phyloP scores from a whole-genome alignment of 30 jellyfish, hydroid and myxozoan genomes.

The Catostylus mosaicus region DNA sequence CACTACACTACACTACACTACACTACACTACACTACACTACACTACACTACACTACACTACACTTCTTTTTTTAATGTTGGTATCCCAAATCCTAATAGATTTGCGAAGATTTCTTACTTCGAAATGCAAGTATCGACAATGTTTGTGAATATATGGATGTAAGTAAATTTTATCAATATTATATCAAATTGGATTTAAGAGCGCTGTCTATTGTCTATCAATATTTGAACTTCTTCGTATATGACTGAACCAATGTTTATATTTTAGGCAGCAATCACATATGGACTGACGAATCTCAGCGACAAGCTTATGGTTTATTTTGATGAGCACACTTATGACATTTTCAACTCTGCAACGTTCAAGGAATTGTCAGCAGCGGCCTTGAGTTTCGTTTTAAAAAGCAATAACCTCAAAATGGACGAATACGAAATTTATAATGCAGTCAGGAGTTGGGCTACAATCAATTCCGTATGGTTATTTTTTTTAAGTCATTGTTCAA shows the following conservation, averaged over 20 bases:
- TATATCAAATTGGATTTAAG: not conserved
- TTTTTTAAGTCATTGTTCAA: too few species aligned
- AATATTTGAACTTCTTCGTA: not conserved
- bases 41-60: not conserved
- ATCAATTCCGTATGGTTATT: slow-evolving; percentile 87
- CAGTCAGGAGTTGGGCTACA: slow-evolving; percentile 82
- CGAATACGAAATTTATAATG: slow-evolving; percentile 68
- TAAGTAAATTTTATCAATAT: slow-evolving; percentile 1
- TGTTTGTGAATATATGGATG: slow-evolving; percentile 88
- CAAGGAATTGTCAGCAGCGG: slow-evolving; percentile 67
- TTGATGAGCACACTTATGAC: slow-evolving; percentile 68
- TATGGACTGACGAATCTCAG: slow-evolving; percentile 69
- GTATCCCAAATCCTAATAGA: slow-evolving; percentile 7
- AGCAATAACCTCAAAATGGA: slow-evolving; percentile 81
- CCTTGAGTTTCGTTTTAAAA: slow-evolving; percentile 67
- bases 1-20: not conserved
- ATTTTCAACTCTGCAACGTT: slow-evolving; percentile 65
- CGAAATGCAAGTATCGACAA: slow-evolving; percentile 62
- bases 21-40: not conserved
- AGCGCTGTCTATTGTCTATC: too few species aligned
- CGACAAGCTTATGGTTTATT: slow-evolving; percentile 62
- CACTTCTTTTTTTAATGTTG: not conserved
- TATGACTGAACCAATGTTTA: not conserved
- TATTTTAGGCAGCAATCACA: slow-evolving; percentile 78
- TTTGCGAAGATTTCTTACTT: slow-evolving; percentile 74